A percentile compares a stretch with the other conserved stretches of the same genome.
Evolutionary conservation across 1,140 invertebrate species (phyloP).

Genomic region (Drosophila kikkawai): DNA sequence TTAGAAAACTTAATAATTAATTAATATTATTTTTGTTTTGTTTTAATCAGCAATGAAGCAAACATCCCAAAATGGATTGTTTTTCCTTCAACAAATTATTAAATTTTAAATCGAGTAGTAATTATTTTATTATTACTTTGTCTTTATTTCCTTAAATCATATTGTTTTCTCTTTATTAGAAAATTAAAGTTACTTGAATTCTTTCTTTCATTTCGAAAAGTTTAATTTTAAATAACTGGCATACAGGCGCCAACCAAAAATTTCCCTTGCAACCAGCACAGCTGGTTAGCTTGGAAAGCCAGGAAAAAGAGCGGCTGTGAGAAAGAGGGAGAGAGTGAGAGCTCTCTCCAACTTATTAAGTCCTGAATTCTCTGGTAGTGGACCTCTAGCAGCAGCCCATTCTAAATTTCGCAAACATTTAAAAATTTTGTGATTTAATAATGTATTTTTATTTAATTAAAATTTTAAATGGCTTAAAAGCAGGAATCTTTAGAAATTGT

Average conservation of each 20-base stretch:
- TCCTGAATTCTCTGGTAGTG: background rate
- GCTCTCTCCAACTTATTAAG: background rate
- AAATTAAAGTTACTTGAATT: background rate
- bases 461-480: background rate
- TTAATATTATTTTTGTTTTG: no score
- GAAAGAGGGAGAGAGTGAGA: no score
- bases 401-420: background rate
- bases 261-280: slow-evolving; percentile 15
- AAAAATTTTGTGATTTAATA: no score
- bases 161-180: no score
- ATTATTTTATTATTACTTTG: no score
- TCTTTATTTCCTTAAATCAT: no score
- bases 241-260: slow-evolving; percentile 17
- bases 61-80: no score
- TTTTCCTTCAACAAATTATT: no score
- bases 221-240: slow-evolving; percentile 7
- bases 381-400: background rate
- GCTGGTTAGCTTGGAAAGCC: slow-evolving; percentile 7
- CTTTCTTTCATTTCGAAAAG: background rate
- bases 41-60: no score
- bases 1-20: no score
- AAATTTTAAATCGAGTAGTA: no score
- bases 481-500: no score
- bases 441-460: background rate
- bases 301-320: background rate